Evolutionary conservation across 2,797 vertebrate species (phyloP).

Genomic region (Danio kyathit): DNA sequence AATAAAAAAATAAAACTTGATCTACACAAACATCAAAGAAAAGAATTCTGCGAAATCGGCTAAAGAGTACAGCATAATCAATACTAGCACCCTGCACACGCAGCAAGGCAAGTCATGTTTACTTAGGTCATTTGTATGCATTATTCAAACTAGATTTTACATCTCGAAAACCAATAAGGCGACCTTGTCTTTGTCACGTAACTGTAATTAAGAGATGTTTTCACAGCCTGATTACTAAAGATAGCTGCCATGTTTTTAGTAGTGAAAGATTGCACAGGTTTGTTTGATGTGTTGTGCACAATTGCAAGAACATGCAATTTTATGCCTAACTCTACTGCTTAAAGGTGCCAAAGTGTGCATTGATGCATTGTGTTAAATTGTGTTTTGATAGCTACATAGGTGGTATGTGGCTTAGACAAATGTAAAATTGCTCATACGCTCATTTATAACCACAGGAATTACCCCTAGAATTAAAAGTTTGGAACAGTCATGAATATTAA

Average conservation of each 20-base stretch:
- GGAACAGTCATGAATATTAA: too few relatives aligned
- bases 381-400: too few relatives aligned
- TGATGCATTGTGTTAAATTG: too few relatives aligned
- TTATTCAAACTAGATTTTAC: slow-evolving; percentile 13
- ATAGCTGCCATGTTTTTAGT: not conserved
- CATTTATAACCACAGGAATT: too few relatives aligned
- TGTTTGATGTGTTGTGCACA: too few relatives aligned
- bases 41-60: not conserved
- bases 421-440: too few relatives aligned
- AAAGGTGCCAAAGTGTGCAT: too few relatives aligned
- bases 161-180: slow-evolving; percentile 32
- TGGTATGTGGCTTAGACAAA: too few relatives aligned
- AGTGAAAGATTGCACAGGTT: too few relatives aligned
- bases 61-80: slow-evolving; percentile 22
- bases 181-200: not conserved
- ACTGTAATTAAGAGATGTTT: not conserved
- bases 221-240: not conserved
- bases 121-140: slow-evolving; percentile 22
- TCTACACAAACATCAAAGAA: slow-evolving; percentile 35
- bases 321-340: too few relatives aligned
- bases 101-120: slow-evolving; percentile 13
- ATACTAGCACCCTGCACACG: slow-evolving; percentile 5
- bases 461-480: too few relatives aligned
- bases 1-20: not conserved
- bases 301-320: too few relatives aligned